A percentile compares a stretch with the other conserved stretches of the same genome.
phyloP scores from a whole-genome alignment of 2,113 vertebrate genomes.

The Colius striatus region DNA sequence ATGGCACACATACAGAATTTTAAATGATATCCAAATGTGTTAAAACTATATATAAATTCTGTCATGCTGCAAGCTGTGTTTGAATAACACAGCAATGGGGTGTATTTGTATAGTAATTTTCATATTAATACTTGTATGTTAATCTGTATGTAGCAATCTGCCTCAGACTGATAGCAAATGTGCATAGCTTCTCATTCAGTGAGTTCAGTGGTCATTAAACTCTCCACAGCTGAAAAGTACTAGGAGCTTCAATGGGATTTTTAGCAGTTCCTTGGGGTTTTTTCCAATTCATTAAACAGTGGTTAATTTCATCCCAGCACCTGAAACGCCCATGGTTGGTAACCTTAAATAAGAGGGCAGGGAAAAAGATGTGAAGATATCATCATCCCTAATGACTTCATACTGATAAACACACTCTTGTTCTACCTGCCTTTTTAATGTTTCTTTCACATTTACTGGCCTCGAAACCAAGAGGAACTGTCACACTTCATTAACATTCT shows the following conservation, averaged over 20 bases:
- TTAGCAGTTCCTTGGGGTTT: neutral
- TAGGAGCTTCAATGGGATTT: neutral
- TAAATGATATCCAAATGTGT: neutral
- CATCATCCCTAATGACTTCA: neutral
- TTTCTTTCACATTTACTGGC: neutral
- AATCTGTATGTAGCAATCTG: neutral
- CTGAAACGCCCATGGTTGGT: neutral
- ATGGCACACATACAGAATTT: neutral
- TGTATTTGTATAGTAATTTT: conserved; percentile 13
- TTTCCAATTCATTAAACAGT: neutral
- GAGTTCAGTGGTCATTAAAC: conserved; percentile 3
- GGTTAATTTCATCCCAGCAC: neutral
- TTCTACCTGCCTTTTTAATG: neutral
- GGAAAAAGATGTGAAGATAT: neutral
- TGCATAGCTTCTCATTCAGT: neutral
- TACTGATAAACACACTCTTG: neutral
- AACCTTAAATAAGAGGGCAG: neutral
- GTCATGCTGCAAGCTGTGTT: conserved; percentile 19
- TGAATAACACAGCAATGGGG: neutral
- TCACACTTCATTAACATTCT: neutral
- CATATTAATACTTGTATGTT: neutral
- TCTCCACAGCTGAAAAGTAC: neutral
- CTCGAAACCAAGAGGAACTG: neutral
- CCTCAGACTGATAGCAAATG: neutral
- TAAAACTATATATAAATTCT: conserved; percentile 20